Conservation (phyloP, 2,113 vertebrate genomes). For the Pterocles burchelli region DNA sequence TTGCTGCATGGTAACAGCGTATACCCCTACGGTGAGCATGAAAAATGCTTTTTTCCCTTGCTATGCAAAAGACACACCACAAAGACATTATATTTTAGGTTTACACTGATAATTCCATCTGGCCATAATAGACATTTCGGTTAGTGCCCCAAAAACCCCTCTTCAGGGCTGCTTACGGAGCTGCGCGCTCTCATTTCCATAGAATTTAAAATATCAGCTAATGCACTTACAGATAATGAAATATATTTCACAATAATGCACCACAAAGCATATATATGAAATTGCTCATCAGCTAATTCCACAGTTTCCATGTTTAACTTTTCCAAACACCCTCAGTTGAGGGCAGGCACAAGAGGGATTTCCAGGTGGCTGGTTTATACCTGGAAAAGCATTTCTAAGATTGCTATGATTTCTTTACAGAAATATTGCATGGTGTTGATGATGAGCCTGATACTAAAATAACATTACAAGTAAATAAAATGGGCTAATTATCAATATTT, state of each 20-base stretch:
- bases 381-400: background rate
- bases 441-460: background rate
- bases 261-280: background rate
- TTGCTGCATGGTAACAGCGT: fast-evolving
- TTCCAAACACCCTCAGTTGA: background rate
- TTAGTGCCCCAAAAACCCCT: background rate
- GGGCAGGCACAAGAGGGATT: background rate
- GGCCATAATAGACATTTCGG: background rate
- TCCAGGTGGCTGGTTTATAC: background rate
- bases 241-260: slow-evolving; percentile 2
- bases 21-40: fast-evolving
- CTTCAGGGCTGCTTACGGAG: background rate
- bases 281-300: slow-evolving; percentile 37
- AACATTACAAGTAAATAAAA: background rate
- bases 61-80: too few species aligned
- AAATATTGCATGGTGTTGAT: background rate
- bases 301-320: slow-evolving; percentile 8
- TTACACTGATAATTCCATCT: background rate
- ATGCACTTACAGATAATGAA: slow-evolving; percentile 4
- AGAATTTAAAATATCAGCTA: background rate
- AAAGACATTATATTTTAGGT: background rate
- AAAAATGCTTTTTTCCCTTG: fast-evolving
- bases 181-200: background rate
- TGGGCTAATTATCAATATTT: background rate
- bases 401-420: background rate